A percentile compares a stretch with the other conserved stretches of the same genome.
Evolutionary conservation across 37 sponge, comb jelly and placozoan species (phyloP).

Genomic region (Crambe crambe): DNA sequence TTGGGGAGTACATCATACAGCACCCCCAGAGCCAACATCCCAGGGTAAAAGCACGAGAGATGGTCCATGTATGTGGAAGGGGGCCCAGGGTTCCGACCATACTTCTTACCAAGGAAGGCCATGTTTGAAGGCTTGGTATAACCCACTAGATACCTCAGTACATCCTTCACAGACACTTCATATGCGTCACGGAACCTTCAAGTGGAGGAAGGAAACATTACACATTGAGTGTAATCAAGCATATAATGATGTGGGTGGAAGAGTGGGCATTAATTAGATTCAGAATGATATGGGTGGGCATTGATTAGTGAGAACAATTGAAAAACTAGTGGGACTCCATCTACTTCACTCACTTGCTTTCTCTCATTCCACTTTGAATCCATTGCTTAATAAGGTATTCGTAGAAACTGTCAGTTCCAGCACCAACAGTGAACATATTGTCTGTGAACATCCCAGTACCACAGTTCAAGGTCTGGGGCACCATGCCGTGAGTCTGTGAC

Average conservation of each 20-base stretch:
- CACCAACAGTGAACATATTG: slow-evolving; percentile 76
- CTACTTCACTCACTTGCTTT: slow-evolving; percentile 63
- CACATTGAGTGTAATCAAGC: neutral
- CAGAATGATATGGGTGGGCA: no score
- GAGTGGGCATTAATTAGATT: no score
- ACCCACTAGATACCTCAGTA: slow-evolving; percentile 44
- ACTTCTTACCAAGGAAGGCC: slow-evolving; percentile 60
- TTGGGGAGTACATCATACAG: slow-evolving; percentile 50
- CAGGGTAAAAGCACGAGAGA: slow-evolving; percentile 85
- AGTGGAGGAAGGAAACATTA: neutral
- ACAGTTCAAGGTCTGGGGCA: slow-evolving; percentile 53
- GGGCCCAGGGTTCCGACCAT: neutral
- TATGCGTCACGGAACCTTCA: slow-evolving; percentile 69
- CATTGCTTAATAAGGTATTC: slow-evolving; percentile 95
- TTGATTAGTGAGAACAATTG: no score
- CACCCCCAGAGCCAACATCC: slow-evolving; percentile 82
- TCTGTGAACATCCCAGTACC: slow-evolving; percentile 42
- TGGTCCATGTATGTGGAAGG: slow-evolving; percentile 44
- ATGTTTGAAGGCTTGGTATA: slow-evolving; percentile 69
- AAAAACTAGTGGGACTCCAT: no score
- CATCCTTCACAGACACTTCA: slow-evolving; percentile 37
- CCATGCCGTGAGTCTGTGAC: slow-evolving; percentile 50
- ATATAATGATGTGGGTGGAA: neutral
- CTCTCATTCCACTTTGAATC: slow-evolving; percentile 83
- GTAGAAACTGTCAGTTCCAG: slow-evolving; percentile 93